These are phyloP conservation scores for Chaitophorus viminalis DNA, from an alignment of 2,888 invertebrate genomes.

Conservation along the genomic window DNA sequence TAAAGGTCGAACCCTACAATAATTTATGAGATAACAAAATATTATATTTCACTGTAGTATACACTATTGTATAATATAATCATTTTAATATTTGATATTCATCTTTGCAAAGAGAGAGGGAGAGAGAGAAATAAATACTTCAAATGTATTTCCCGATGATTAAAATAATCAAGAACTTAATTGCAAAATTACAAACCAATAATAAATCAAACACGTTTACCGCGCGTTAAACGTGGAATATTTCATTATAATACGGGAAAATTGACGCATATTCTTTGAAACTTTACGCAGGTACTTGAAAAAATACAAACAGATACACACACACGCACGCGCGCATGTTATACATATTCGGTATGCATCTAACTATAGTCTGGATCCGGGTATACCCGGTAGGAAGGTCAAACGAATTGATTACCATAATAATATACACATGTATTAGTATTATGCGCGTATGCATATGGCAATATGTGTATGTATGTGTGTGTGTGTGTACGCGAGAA, in stretches of 20 bases:
- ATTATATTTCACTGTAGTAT: not conserved
- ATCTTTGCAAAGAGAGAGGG: not conserved
- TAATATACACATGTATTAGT: conserved; percentile 14
- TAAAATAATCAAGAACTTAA: not conserved
- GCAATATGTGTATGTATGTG: not conserved
- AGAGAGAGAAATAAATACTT: not conserved
- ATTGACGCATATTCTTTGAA: not conserved
- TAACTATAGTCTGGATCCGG: conserved; percentile 21
- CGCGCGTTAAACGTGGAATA: not conserved
- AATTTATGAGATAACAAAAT: conserved; percentile 38
- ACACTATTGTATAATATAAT: not conserved
- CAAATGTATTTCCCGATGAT: not conserved
- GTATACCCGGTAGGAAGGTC: conserved; percentile 56
- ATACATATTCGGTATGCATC: not conserved
- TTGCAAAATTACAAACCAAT: not conserved
- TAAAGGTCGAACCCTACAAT: conserved; percentile 47
- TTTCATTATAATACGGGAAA: not conserved
- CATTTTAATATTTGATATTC: not conserved
- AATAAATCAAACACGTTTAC: not conserved
- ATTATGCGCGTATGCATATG: not conserved
- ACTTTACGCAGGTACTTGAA: not conserved
- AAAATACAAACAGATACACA: too few relatives aligned
- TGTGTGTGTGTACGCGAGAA: not conserved
- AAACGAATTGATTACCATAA: conserved; percentile 47
- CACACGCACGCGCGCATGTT: not conserved